A percentile compares a stretch with the other conserved stretches of the same genome.
Conservation (phyloP, 2,888 invertebrate genomes). For the Lycaena phlaeas region DNA sequence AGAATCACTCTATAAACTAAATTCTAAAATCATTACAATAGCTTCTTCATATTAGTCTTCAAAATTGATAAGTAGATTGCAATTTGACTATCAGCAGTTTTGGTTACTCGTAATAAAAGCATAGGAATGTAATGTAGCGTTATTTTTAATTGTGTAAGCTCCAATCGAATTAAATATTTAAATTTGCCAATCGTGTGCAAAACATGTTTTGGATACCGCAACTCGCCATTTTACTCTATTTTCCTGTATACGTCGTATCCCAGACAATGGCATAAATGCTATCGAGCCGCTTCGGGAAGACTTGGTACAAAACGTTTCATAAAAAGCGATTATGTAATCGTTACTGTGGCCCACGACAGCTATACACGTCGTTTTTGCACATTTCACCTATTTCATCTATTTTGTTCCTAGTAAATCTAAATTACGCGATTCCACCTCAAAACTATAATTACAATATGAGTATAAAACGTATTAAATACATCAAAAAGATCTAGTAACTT, state of each 20-base stretch:
- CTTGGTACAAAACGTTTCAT: slow-evolving; percentile 13
- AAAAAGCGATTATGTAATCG: slow-evolving; percentile 8
- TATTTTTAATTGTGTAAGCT: slow-evolving; percentile 37
- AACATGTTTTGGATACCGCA: background rate
- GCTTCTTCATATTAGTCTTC: background rate
- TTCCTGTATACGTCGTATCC: slow-evolving; percentile 1
- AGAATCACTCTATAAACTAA: slow-evolving; percentile 55
- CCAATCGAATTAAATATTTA: slow-evolving; percentile 26
- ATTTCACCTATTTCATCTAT: slow-evolving; percentile 23
- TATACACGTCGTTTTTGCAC: slow-evolving; percentile 1
- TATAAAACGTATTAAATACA: slow-evolving; percentile 69
- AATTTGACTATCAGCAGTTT: slow-evolving; percentile 8
- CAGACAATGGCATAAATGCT: background rate
- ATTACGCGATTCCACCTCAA: slow-evolving; percentile 34
- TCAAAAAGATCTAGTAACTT: slow-evolving; percentile 55
- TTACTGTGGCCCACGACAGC: slow-evolving; percentile 9
- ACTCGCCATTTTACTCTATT: background rate
- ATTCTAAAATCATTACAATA: slow-evolving; percentile 24
- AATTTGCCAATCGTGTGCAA: slow-evolving; percentile 19
- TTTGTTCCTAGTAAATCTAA: slow-evolving; percentile 34
- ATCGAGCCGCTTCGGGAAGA: slow-evolving; percentile 26
- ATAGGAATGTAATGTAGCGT: slow-evolving; percentile 52
- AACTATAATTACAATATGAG: slow-evolving; percentile 57
- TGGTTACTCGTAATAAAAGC: slow-evolving; percentile 25
- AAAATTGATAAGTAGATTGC: background rate